These are phyloP conservation scores for Rutilus rutilus DNA, from an alignment of 2,113 vertebrate genomes.

Conservation along the genomic window DNA sequence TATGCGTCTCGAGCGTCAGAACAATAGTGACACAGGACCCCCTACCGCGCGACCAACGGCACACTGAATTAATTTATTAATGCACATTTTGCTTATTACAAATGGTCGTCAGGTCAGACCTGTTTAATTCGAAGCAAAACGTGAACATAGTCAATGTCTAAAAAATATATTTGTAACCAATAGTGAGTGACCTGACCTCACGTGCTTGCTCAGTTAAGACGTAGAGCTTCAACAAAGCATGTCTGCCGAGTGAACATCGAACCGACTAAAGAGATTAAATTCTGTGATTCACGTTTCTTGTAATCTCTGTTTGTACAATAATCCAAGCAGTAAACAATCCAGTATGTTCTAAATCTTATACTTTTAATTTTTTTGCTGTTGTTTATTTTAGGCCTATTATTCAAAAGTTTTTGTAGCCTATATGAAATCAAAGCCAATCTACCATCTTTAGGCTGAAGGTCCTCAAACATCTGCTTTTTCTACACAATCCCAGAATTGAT, in stretches of 20 bases:
- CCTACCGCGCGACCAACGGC: constrained; percentile 72
- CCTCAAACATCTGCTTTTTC: constrained; percentile 39
- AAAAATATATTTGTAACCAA: neutral
- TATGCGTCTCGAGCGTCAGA: constrained; percentile 68
- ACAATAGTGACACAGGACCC: constrained; percentile 74
- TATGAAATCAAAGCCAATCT: neutral
- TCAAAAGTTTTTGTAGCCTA: neutral
- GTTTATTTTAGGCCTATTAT: neutral
- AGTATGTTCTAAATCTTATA: neutral
- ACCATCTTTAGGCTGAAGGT: constrained; percentile 24
- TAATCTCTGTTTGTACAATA: constrained; percentile 66
- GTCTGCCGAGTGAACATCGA: constrained; percentile 76
- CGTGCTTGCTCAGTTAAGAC: constrained; percentile 60
- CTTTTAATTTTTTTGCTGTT: neutral
- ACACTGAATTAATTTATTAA: constrained; percentile 53
- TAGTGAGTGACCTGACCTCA: constrained; percentile 41
- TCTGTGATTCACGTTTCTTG: constrained; percentile 68
- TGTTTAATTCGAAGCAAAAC: constrained; percentile 18
- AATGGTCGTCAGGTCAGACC: neutral
- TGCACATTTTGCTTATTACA: neutral
- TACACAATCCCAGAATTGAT: constrained; percentile 26
- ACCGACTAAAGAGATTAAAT: constrained; percentile 75
- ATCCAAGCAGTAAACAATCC: constrained; percentile 14
- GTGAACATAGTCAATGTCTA: neutral
- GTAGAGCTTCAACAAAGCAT: constrained; percentile 50